Base-by-base conservation (phyloP, 2,113 vertebrate genomes). In the Cheilinus undulatus region DNA sequence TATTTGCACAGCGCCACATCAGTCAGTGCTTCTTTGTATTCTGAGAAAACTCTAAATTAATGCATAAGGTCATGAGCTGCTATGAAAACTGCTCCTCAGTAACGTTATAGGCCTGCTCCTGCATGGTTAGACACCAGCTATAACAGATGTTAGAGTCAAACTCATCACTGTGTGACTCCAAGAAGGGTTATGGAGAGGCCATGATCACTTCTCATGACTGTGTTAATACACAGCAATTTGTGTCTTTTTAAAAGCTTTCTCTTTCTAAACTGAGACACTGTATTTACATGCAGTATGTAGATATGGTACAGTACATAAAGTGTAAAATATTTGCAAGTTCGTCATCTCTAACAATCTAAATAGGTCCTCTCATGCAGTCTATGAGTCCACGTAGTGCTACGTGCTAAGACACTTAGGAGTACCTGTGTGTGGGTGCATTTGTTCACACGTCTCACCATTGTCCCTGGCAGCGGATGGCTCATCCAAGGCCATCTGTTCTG, bases 401-500 rank as follows among this genome's bases (percentile, higher is more conserved):
- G 11, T 14, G 36, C 34, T 32, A 8, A 42, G 14, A 28, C 42
- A 48, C 23, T 28, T 45, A 42, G 50, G 49, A 63, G 8, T 76
- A 36, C 17, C 17, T 61, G 42, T 8, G 15, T 58, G 52, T 46
- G 19, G 36, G 20, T 58, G 65, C 9, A 23, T 38, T 30, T 58
- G 22, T 53, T 54, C 14, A 42, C 17, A 9, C 22, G 30, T 60
- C 93, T 94, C 76, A 94, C 93, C 94, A 45, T 93, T 92, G 82
- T 94, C 94, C 59, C 78, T 84, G 49, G 84, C 80, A 30, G 84
- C 40, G 19, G 84, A 50, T 3, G 93, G 83, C 68, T 94, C 93
- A 12, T 94, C 93, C 82, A 93, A 49, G 11, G 88, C 86, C 58
- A 92, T 93, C 65, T 94, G 93, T 66, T 95, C 94, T 0, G 94